Percentiles rank a stretch among this genome's conserved stretches.
Conservation (phyloP, 2,797 vertebrate genomes). For the Myripristis murdjan region DNA sequence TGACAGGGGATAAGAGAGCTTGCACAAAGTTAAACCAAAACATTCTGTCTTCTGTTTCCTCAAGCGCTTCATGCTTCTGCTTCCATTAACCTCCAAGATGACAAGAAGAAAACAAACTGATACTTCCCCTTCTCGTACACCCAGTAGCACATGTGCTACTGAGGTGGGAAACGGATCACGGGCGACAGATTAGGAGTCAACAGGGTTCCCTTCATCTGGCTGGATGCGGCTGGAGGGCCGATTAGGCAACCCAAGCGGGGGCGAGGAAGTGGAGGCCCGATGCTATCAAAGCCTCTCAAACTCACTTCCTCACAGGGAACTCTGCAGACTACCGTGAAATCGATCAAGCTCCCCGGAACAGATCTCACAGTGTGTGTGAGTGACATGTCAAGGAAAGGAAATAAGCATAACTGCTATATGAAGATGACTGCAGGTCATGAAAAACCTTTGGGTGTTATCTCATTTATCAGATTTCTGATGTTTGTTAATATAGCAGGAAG, state of each 20-base stretch:
- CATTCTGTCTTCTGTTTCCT: conserved; percentile 75
- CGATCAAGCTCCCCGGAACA: conserved; percentile 70
- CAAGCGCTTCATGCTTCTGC: conserved; percentile 68
- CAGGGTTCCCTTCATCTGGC: conserved; percentile 77
- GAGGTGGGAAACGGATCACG: conserved; percentile 76
- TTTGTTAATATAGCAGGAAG: conserved; percentile 5
- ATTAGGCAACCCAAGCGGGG: conserved; percentile 74
- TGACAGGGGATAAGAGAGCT: conserved; percentile 56
- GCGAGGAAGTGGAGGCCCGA: conserved; percentile 64
- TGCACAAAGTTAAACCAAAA: conserved; percentile 70
- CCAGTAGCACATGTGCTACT: conserved; percentile 52
- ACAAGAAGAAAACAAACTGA: conserved; percentile 76
- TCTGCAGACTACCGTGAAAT: conserved; percentile 74
- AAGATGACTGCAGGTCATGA: conserved; percentile 39
- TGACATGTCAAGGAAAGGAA: conserved; percentile 53
- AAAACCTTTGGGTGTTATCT: conserved; percentile 33
- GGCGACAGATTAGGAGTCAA: conserved; percentile 78
- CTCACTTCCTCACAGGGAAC: conserved; percentile 67
- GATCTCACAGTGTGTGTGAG: conserved; percentile 57
- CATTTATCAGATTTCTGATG: conserved; percentile 32
- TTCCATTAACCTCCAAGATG: conserved; percentile 79
- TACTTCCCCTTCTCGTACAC: conserved; percentile 40
- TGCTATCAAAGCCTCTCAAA: conserved; percentile 72
- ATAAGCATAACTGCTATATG: conserved; percentile 52
- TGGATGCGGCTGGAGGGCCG: conserved; percentile 76